Evolutionary conservation across 2,797 vertebrate species (phyloP), one percentile per base, ranked within the genome.

Genomic region (Semaprochilodus insignis): DNA sequence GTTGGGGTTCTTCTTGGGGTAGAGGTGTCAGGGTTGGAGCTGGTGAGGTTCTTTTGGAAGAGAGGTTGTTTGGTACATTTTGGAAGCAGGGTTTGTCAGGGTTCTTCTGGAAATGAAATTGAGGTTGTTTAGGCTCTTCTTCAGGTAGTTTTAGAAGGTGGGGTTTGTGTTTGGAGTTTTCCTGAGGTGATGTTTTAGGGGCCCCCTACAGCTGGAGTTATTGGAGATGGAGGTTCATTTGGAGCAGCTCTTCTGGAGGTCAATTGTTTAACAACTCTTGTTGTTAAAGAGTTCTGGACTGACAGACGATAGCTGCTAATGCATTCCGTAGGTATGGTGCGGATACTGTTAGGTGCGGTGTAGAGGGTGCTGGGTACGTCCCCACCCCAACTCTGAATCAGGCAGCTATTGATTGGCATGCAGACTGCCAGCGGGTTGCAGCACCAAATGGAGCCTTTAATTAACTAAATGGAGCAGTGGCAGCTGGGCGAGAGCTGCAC

Each of bases 361-460:
- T 25, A 11, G 70, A 40, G 48, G 19, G 21, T 21, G 55, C 6
- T 59, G 55, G 55, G 55, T 59, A 21, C 21, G 21, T 6, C 55
- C 54, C 55, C 52, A 3, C 14, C 19, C 55, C 21, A 21, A 59
- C 55, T 59, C 34, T 16, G 34, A 31, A 73, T 70, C 21, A 36
- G 81, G 77, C 51, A 74, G 14, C 71, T 94, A 95, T 95, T 95
- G 94, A 96, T 95, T 95, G 93, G 91, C 93, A 91, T 87, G 91
- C 84, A 90, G 88, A 90, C 93, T 90, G 93, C 93, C 94, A 90
- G 92, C 89, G 87, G 93, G 91, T 92, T 91, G 88, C 90, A 88
- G 90, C 91, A 93, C 91, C 93, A 94, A 95, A 95, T 95, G 93
- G 93, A 95, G 92, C 94, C 94, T 96, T 95, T 96, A 95, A 96